phyloP scores from a whole-genome alignment of 2,888 invertebrate species.

The Hyppa rectilinea region DNA sequence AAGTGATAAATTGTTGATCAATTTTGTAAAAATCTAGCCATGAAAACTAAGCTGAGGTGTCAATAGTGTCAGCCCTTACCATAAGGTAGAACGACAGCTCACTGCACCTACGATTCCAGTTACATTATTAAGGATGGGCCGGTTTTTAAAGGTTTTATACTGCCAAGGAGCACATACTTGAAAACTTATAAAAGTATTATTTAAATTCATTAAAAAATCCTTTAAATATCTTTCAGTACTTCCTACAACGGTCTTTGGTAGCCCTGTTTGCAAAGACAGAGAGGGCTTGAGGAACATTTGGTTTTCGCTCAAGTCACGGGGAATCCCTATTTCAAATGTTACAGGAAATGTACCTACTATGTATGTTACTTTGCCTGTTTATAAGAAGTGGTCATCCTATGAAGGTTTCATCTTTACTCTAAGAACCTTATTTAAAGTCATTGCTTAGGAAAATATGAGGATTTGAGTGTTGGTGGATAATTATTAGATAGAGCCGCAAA shows the following conservation, averaged over 20 bases:
- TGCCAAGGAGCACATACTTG: background rate
- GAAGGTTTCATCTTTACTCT: background rate
- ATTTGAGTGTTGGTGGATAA: background rate
- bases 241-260: constrained; percentile 29
- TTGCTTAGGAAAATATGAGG: background rate
- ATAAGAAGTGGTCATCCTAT: background rate
- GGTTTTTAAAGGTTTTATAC: background rate
- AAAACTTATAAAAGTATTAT: background rate
- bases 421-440: background rate
- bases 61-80: too few relatives aligned
- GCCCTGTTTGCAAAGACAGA: constrained; percentile 43
- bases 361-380: constrained; percentile 6
- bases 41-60: background rate
- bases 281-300: constrained; percentile 54
- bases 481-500: background rate
- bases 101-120: background rate
- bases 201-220: too few relatives aligned
- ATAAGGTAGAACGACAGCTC: background rate
- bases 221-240: background rate
- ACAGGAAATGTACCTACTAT: constrained; percentile 45
- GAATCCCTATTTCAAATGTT: constrained; percentile 44
- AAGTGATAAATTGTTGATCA: background rate
- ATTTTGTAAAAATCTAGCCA: background rate
- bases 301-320: constrained; percentile 19
- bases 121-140: background rate